Conservation (phyloP, 1,140 invertebrate genomes). For the Drosophila pachea region DNA sequence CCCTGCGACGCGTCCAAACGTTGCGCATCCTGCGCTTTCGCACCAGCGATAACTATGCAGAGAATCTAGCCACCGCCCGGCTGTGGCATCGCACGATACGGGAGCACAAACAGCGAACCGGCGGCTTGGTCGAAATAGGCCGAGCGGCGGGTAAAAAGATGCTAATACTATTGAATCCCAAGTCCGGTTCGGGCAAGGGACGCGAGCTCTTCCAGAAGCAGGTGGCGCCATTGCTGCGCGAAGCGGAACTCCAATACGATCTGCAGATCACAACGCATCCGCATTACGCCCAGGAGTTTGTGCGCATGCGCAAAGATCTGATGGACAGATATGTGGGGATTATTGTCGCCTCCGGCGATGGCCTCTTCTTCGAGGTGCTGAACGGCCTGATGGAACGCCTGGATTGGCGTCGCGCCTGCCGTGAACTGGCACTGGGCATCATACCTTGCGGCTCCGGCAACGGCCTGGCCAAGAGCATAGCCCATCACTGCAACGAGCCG, state of each 20-base stretch:
- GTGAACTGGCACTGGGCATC: conserved; percentile 89
- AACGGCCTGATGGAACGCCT: conserved; percentile 93
- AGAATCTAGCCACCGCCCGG: conserved; percentile 89
- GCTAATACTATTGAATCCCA: conserved; percentile 94
- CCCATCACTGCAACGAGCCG: conserved; percentile 88
- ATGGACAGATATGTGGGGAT: conserved; percentile 85
- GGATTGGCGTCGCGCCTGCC: conserved; percentile 90
- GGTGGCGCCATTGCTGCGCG: conserved; percentile 89
- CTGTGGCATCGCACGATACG: conserved; percentile 85
- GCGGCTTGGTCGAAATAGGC: neutral
- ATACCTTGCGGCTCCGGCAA: conserved; percentile 98
- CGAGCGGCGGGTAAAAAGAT: conserved; percentile 74
- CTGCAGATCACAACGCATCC: conserved; percentile 92
- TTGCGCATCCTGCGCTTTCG: conserved; percentile 89
- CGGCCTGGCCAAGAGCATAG: conserved; percentile 92
- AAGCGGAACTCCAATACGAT: conserved; percentile 92
- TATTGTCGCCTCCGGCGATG: conserved; percentile 95
- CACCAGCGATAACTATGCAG: conserved; percentile 88
- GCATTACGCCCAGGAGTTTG: conserved; percentile 91
- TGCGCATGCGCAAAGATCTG: conserved; percentile 87
- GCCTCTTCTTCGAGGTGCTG: conserved; percentile 94
- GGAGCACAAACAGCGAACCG: conserved; percentile 37
- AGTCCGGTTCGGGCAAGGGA: conserved; percentile 92
- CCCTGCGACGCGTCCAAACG: conserved; percentile 85
- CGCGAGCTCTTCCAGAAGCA: conserved; percentile 90